Evolutionary conservation across 2,113 vertebrate species (phyloP), one percentile per base, ranked within the genome.

Genomic region (Chelonoidis abingdonii): DNA sequence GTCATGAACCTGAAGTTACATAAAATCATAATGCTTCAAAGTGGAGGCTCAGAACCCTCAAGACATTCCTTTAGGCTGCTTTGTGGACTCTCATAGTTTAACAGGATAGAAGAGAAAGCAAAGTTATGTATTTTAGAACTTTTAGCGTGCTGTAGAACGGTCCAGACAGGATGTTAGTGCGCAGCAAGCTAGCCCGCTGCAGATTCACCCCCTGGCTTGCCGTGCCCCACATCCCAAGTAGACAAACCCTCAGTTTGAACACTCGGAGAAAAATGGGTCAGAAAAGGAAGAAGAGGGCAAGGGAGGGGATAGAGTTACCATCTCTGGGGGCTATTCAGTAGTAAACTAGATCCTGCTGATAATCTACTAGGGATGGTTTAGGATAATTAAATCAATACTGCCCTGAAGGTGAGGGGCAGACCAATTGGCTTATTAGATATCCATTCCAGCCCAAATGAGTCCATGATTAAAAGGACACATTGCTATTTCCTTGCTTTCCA

Each of bases 401-500:
- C 1, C 59, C 86, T 12, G 76, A 8, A 72, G 78, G 52, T 47
- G 52, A 54, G 52, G 92, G 44, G 44, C 86, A 91, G 94, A 91
- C 84, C 79, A 83, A 84, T 11, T 0, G 4, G 86, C 27, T 89
- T 62, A 53, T n/a, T n/a, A 41, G 80, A 35, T 1, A 10, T 53
- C 69, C 84, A 1, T 13, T 54, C 5, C 72, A 93, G 81, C 38
- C 69, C 83, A 41, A 22, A 19, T 6, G 29, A 1, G 2, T 49
- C 93, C n/a, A 57, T 21, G 86, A 92, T 4, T 92, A 89, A 69
- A 69, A 86, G 95, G 86, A 82, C 4, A 50, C 1, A 53, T 81
- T 88, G 59, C 92, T 94, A 88, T 90, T 89, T 96, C 94, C 95
- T 97, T 69, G 87, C 49, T 1, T 93, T 47, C 59, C 95, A 54